A percentile compares a stretch with the other conserved stretches of the same genome.
Evolutionary conservation across 1,140 invertebrate genomes (phyloP).

Genomic region (Asobara japonica): DNA sequence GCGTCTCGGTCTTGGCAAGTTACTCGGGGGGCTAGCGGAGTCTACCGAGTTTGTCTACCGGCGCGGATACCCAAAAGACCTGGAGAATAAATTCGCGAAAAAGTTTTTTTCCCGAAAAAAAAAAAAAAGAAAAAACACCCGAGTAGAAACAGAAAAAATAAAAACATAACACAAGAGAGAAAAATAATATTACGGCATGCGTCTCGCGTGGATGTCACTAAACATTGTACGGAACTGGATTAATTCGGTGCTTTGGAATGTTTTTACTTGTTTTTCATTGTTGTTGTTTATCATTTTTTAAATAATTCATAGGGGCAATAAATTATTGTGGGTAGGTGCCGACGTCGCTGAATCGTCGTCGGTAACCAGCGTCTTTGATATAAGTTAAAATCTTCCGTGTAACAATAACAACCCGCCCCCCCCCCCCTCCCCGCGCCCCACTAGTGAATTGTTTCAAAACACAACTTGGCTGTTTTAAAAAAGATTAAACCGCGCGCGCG

Average conservation of each 20-base stretch:
- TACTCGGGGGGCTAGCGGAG: constrained; percentile 59
- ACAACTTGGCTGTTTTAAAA: constrained; percentile 18
- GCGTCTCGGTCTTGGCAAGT: constrained; percentile 60
- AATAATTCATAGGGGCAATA: no score
- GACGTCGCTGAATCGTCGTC: constrained; percentile 27
- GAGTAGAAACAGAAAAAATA: background rate
- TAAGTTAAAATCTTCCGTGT: constrained; percentile 14
- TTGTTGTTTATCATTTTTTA: no score
- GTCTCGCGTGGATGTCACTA: constrained; percentile 22
- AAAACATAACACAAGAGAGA: background rate
- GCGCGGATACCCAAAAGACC: constrained; percentile 61
- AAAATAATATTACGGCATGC: constrained; percentile 27
- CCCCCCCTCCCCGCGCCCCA: background rate
- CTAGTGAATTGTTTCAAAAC: background rate
- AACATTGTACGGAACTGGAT: no score
- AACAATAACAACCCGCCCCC: background rate
- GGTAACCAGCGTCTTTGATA: constrained; percentile 15
- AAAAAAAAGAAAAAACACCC: background rate
- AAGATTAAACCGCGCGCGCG: constrained; percentile 37
- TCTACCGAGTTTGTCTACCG: constrained; percentile 64
- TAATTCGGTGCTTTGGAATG: no score
- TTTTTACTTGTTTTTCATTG: no score
- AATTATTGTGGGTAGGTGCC: no score
- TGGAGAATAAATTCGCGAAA: constrained; percentile 49
- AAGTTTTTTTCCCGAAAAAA: background rate